Evolutionary conservation across 2,797 vertebrate genomes (phyloP), one percentile per base, ranked within the genome.

Genomic region (Scleropages formosus): DNA sequence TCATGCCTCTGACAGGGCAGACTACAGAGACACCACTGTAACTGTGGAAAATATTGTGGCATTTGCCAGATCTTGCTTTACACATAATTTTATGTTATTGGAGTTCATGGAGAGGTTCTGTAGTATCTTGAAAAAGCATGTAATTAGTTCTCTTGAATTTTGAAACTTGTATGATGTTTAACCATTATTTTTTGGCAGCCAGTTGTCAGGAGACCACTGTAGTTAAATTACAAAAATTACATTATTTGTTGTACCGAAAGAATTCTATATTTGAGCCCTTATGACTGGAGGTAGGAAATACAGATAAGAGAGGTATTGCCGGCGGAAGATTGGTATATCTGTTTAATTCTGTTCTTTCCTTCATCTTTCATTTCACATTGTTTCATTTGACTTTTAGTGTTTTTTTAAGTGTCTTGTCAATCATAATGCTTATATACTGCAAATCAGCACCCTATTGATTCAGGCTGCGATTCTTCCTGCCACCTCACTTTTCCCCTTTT

Each of bases 401-500:
- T 58, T 20, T 39, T 71, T 27, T 71, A 24, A 56, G 15, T 13
- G 6, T 1, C 51, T 22, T 4, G 3, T 71, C 68, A n/a, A 49
- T 24, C 51, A 24, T 53, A 1, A 65, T 31, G 51, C 56, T 56
- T 59, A 61, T 46, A 46, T 69, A 62, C 31, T 31, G 65, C 70
- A 39, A 80, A 66, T 80, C 72, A 77, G 70, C 39, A 22, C 53
- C 26, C 67, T 53, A 60, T 71, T 76, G 60, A 56, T 60, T 71
- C 53, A 74, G 78, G 72, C 69, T 62, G 49, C 11, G 64, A 65
- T 75, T 75, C 68, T 77, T 75, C 22, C 77, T 76, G 72, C 70
- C 58, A 72, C 65, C 61, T 66, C 73, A 76, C 31, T 39, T 81
- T 79, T 82, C 78, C 82, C 82, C 85, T 75, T 87, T 79, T 80